These are phyloP conservation scores for Ernsta delagoae DNA, from an alignment of 2,888 invertebrate genomes.

Conservation along the genomic window DNA sequence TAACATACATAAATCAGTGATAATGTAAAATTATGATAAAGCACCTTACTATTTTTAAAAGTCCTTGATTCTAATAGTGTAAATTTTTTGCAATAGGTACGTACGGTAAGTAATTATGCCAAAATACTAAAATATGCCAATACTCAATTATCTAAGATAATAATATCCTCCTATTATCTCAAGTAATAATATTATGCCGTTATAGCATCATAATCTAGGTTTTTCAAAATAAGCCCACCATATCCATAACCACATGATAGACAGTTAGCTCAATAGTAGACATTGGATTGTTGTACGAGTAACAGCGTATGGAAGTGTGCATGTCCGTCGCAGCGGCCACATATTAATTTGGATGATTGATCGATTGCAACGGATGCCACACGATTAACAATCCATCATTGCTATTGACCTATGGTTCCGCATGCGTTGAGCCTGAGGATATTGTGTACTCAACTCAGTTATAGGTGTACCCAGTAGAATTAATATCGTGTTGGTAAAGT, in stretches of 20 bases:
- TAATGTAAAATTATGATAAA: no score
- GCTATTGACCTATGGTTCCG: conserved; percentile 36
- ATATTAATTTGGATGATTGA: conserved; percentile 38
- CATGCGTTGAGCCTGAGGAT: background rate
- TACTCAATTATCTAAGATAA: no score
- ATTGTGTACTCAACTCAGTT: conserved; percentile 3
- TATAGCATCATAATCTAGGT: no score
- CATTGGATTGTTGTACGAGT: no score
- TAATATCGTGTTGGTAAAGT: background rate
- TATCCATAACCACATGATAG: background rate
- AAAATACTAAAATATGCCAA: no score
- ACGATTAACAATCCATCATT: conserved; percentile 37
- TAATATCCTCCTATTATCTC: no score
- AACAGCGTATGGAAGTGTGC: conserved; percentile 17
- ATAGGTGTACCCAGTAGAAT: background rate
- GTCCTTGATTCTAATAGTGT: no score
- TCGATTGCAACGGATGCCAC: conserved; percentile 35
- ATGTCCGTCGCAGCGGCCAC: conserved; percentile 31
- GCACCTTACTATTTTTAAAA: no score
- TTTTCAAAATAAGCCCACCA: background rate
- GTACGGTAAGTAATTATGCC: no score
- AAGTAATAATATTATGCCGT: no score
- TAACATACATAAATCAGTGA: no score
- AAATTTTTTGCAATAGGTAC: no score
- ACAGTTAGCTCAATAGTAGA: conserved; percentile 18